phyloP scores from a whole-genome alignment of 1,140 invertebrate genomes.

The Bilobella aurantiaca region DNA sequence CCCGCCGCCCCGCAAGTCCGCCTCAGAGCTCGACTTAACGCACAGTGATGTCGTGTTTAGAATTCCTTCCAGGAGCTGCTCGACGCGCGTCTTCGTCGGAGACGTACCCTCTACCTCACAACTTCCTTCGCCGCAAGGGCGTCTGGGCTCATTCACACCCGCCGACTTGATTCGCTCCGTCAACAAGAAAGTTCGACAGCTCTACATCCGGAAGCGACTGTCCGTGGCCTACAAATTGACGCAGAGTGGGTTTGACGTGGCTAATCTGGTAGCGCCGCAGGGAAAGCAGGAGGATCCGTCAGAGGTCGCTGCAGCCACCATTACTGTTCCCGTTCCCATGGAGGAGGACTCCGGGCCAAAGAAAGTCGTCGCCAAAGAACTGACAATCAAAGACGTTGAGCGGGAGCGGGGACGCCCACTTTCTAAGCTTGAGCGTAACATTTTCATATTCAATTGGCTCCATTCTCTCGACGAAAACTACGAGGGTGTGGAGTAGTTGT shows the following conservation, averaged over 20 bases:
- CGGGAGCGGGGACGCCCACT: slow-evolving; percentile 68
- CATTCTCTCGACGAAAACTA: slow-evolving; percentile 62
- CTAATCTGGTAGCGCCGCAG: slow-evolving; percentile 17
- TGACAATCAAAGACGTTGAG: slow-evolving; percentile 67
- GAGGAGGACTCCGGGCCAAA: slow-evolving; percentile 35
- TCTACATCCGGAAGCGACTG: slow-evolving; percentile 60
- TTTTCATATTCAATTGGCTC: slow-evolving; percentile 88
- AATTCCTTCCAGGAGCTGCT: slow-evolving; percentile 63
- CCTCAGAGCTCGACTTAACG: slow-evolving; percentile 42
- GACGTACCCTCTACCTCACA: slow-evolving; percentile 59
- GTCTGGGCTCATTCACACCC: slow-evolving; percentile 50
- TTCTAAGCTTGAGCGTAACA: slow-evolving; percentile 76
- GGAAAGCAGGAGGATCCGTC: slow-evolving; percentile 12
- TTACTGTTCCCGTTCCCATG: slow-evolving; percentile 22
- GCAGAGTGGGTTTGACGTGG: slow-evolving; percentile 66
- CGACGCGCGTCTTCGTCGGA: slow-evolving; percentile 73
- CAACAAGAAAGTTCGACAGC: slow-evolving; percentile 68
- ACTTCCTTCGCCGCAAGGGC: slow-evolving; percentile 59
- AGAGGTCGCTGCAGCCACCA: slow-evolving; percentile 8
- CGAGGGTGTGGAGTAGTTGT: background rate
- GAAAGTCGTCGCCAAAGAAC: slow-evolving; percentile 42
- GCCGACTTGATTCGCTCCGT: slow-evolving; percentile 65
- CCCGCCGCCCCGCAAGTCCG: slow-evolving; percentile 55
- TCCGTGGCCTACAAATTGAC: slow-evolving; percentile 69
- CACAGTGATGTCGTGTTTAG: slow-evolving; percentile 47